Conservation (phyloP, 2,888 invertebrate genomes). For the Tenthredo livida region DNA sequence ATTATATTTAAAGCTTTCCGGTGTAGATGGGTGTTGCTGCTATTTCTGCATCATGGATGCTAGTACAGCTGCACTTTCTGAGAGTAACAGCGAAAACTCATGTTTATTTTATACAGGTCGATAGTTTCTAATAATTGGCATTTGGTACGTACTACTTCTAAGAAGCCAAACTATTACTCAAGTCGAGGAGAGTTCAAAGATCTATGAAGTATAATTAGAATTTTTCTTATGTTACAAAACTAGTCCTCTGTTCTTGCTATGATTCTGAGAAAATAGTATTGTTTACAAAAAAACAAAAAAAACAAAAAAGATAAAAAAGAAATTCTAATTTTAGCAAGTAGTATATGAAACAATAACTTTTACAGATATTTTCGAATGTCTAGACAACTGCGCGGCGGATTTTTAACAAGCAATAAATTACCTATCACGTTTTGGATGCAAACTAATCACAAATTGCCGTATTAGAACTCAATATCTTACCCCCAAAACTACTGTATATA, state of each 20-base stretch:
- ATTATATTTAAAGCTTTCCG: slow-evolving; percentile 46
- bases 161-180: slow-evolving; percentile 25
- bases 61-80: slow-evolving; percentile 32
- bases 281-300: background rate
- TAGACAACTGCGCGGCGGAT: background rate
- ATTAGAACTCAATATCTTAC: background rate
- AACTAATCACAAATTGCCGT: background rate
- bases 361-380: background rate
- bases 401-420: background rate
- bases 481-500: background rate
- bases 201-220: slow-evolving; percentile 40
- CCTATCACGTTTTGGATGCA: background rate
- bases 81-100: slow-evolving; percentile 17
- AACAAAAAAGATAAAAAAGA: background rate
- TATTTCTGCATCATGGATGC: slow-evolving; percentile 39
- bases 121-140: slow-evolving; percentile 42
- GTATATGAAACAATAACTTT: background rate
- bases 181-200: slow-evolving; percentile 39
- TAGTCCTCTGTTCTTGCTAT: background rate
- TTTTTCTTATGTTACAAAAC: background rate
- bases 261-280: background rate
- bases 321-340: background rate
- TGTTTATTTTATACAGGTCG: slow-evolving; percentile 9
- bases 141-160: background rate
- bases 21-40: slow-evolving; percentile 30